phyloP scores from a whole-genome alignment of 1,140 invertebrate species.

The Drosophila pseudoobscura region DNA sequence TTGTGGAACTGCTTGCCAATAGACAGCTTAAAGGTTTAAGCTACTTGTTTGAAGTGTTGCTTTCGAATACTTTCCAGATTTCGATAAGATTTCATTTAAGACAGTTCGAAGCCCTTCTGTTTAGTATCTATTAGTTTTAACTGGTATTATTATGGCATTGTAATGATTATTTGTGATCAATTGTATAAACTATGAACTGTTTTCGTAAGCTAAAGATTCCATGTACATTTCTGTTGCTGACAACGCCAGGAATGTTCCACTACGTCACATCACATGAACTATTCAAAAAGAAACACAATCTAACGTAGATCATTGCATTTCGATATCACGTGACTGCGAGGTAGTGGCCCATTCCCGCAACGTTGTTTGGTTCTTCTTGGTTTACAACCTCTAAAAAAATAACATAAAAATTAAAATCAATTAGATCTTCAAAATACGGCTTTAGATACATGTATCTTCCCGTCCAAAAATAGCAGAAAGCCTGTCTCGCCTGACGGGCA shows the following conservation, averaged over 20 bases:
- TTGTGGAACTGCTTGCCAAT: no score
- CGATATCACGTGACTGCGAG: conserved; percentile 79
- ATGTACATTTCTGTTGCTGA: conserved; percentile 26
- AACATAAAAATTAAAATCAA: neutral
- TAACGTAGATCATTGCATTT: conserved; percentile 19
- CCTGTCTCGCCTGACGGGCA: no score
- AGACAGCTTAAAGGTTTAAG: neutral
- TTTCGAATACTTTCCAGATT: no score
- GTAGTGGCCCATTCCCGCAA: conserved; percentile 80
- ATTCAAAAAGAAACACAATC: conserved; percentile 44
- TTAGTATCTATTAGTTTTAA: no score
- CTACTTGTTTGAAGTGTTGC: neutral
- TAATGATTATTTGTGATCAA: no score
- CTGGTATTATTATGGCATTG: no score
- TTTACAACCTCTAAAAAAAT: neutral
- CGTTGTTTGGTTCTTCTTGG: conserved; percentile 19
- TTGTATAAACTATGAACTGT: neutral
- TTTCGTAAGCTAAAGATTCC: neutral
- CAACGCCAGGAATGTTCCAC: conserved; percentile 81
- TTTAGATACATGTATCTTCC: no score
- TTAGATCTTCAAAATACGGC: no score
- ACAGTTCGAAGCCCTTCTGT: no score
- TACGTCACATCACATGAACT: conserved; percentile 83
- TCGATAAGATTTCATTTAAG: no score
- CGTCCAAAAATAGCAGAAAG: no score